A percentile compares a stretch with the other conserved stretches of the same genome.
Evolutionary conservation across 2,888 invertebrate genomes (phyloP).

Genomic region (Operophtera brumata): DNA sequence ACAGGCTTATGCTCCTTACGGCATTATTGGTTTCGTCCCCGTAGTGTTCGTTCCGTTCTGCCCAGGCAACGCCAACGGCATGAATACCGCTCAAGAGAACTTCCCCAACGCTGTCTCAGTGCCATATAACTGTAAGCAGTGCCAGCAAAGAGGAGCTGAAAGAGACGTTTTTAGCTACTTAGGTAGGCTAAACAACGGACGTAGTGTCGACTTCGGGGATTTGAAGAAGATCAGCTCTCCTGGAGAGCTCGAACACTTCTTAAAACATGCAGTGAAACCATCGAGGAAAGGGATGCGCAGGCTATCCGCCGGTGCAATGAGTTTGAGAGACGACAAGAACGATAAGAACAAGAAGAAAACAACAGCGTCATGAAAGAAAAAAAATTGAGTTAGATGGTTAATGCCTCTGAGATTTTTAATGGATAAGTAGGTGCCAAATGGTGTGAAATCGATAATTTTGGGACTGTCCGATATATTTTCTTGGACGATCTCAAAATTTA

Average conservation of each 20-base stretch:
- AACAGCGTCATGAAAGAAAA: slow-evolving; percentile 21
- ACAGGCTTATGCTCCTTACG: slow-evolving; percentile 76
- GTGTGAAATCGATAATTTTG: slow-evolving; percentile 50
- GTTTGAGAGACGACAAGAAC: slow-evolving; percentile 45
- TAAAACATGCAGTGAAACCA: slow-evolving; percentile 67
- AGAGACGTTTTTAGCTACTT: slow-evolving; percentile 58
- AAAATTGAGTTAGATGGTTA: slow-evolving; percentile 25
- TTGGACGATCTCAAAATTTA: slow-evolving; percentile 75
- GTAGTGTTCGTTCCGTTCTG: slow-evolving; percentile 86
- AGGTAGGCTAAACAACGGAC: slow-evolving; percentile 61
- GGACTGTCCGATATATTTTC: slow-evolving; percentile 68
- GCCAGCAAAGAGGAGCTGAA: slow-evolving; percentile 57
- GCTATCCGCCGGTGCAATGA: slow-evolving; percentile 46
- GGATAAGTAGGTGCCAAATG: slow-evolving; percentile 15
- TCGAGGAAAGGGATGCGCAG: slow-evolving; percentile 57
- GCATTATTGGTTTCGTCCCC: slow-evolving; percentile 85
- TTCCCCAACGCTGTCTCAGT: slow-evolving; percentile 82
- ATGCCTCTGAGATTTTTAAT: slow-evolving; percentile 31
- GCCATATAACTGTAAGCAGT: slow-evolving; percentile 82
- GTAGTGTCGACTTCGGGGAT: slow-evolving; percentile 60
- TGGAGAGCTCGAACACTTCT: slow-evolving; percentile 60
- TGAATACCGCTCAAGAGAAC: slow-evolving; percentile 76
- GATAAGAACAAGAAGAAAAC: slow-evolving; percentile 40
- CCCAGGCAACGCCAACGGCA: slow-evolving; percentile 74
- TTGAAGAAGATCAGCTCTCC: slow-evolving; percentile 67